phyloP scores from a whole-genome alignment of 2,888 invertebrate species.

The Caenorhabditis sp. region DNA sequence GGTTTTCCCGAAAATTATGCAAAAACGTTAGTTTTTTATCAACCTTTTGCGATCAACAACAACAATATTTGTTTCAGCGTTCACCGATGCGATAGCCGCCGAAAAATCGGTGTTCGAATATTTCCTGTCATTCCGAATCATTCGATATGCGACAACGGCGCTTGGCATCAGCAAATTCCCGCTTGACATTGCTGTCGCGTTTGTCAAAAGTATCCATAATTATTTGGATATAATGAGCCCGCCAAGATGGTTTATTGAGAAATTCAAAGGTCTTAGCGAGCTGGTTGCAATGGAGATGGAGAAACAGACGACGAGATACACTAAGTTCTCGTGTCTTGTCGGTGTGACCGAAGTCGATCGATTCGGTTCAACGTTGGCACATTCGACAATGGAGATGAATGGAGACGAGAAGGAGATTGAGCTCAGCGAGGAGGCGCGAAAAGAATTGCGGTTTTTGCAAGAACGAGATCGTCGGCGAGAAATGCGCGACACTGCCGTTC shows the following conservation, averaged over 20 bases:
- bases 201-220: conserved; percentile 44
- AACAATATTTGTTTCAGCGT: conserved; percentile 42
- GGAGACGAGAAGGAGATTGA: conserved; percentile 44
- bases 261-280: conserved; percentile 42
- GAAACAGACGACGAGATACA: conserved; percentile 42
- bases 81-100: conserved; percentile 57
- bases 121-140: conserved; percentile 56
- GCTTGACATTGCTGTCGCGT: conserved; percentile 41
- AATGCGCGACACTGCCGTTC: background rate
- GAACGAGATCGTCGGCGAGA: conserved; percentile 36
- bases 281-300: conserved; percentile 54
- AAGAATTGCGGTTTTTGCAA: conserved; percentile 39
- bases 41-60: background rate
- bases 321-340: conserved; percentile 53
- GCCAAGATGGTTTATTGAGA: conserved; percentile 48
- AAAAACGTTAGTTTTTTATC: conserved; percentile 35
- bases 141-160: conserved; percentile 52
- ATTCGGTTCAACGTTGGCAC: conserved; percentile 18
- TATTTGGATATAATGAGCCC: conserved; percentile 39
- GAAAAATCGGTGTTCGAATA: conserved; percentile 56
- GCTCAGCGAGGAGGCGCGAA: conserved; percentile 48
- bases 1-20: conserved; percentile 47
- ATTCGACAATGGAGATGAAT: conserved; percentile 19
- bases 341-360: conserved; percentile 45
- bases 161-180: conserved; percentile 53